Conservation (phyloP, 2,888 invertebrate genomes). For the Philonicus albiceps region DNA sequence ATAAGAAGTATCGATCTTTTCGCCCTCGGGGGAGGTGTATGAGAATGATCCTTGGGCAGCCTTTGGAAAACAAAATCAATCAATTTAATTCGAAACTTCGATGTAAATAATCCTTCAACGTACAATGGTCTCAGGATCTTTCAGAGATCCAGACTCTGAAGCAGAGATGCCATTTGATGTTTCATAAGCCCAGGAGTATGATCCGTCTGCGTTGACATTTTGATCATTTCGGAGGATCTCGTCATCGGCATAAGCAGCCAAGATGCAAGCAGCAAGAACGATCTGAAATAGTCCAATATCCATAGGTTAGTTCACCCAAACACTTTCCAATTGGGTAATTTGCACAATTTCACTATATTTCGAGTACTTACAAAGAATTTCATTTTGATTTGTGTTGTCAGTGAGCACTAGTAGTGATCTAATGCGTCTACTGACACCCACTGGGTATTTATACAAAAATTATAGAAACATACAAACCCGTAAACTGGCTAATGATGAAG, state of each 20-base stretch:
- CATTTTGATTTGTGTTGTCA: conserved; percentile 28
- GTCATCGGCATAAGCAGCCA: conserved; percentile 19
- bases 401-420: conserved; percentile 3
- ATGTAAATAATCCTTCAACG: not conserved
- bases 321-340: not conserved
- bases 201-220: conserved; percentile 65
- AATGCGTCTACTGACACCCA: not conserved
- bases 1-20: conserved; percentile 69
- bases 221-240: conserved; percentile 1
- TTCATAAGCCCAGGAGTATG: conserved; percentile 70
- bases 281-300: conserved; percentile 13
- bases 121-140: conserved; percentile 19
- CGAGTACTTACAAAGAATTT: conserved; percentile 9
- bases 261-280: conserved; percentile 25
- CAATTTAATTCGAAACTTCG: conserved; percentile 58
- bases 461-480: conserved; percentile 8
- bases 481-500: not conserved
- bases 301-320: not conserved
- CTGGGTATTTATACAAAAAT: conserved; percentile 31
- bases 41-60: conserved; percentile 66
- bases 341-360: not conserved
- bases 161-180: conserved; percentile 72
- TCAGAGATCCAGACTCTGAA: conserved; percentile 46
- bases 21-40: conserved; percentile 71
- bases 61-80: not conserved